Conservation (phyloP, 2,888 invertebrate genomes). For the Troglohyphantes excavatus region DNA sequence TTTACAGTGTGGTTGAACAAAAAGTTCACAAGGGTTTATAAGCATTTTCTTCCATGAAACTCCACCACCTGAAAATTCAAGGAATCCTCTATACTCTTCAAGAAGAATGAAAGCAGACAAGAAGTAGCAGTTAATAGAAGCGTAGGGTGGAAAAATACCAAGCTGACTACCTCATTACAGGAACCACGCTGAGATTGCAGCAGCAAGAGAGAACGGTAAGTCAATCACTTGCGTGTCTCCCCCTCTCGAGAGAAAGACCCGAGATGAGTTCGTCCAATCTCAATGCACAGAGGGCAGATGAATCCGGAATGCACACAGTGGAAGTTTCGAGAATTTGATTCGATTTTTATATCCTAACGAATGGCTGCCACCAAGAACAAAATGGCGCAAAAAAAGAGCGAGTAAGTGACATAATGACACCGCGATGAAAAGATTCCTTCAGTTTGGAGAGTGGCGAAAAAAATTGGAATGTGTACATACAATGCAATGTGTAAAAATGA, state of each 20-base stretch:
- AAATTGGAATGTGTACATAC: neutral
- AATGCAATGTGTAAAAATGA: no score
- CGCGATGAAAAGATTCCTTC: neutral
- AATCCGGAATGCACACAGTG: neutral
- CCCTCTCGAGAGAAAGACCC: neutral
- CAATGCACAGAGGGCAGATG: neutral
- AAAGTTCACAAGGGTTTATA: neutral
- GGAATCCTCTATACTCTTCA: neutral
- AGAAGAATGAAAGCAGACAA: neutral
- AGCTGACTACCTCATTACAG: conserved; percentile 42
- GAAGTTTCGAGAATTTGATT: neutral
- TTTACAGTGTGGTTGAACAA: no score
- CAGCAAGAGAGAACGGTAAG: conserved; percentile 34
- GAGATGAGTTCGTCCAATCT: neutral
- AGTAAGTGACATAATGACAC: neutral
- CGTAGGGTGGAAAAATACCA: conserved; percentile 8
- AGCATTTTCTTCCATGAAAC: neutral
- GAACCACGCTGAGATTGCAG: conserved; percentile 39
- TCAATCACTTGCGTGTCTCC: conserved; percentile 47
- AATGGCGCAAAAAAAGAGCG: neutral
- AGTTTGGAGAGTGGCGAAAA: neutral
- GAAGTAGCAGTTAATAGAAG: neutral
- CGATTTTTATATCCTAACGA: neutral
- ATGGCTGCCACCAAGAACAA: neutral
- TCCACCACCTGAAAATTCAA: neutral